A percentile compares a stretch with the other conserved stretches of the same genome.
Conservation (phyloP, 2,888 invertebrate species). For the Calephelis perditalis region DNA sequence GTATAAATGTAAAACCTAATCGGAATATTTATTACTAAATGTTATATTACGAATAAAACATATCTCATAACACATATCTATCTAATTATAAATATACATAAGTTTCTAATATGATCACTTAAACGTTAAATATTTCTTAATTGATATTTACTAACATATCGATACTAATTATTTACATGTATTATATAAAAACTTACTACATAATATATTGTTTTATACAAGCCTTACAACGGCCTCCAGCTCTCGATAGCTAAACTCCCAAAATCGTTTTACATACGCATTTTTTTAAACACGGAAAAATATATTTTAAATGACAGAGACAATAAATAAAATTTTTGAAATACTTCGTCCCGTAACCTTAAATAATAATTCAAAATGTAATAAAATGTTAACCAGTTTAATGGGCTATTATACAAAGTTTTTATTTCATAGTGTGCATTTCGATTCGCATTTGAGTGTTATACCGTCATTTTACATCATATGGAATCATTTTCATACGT, state of each 20-base stretch:
- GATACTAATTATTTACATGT: background rate
- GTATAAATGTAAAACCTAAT: too few species aligned
- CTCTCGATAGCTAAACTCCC: background rate
- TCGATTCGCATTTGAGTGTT: too few species aligned
- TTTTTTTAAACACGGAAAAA: background rate
- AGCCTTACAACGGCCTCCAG: slow-evolving; percentile 14
- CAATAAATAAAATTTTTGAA: too few species aligned
- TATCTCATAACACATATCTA: slow-evolving; percentile 4
- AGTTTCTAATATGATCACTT: background rate
- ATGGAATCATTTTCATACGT: too few species aligned
- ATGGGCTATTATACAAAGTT: too few species aligned
- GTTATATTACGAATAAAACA: background rate
- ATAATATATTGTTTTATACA: slow-evolving; percentile 8
- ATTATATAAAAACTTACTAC: slow-evolving; percentile 11
- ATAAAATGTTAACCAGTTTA: too few species aligned
- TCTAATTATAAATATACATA: slow-evolving; percentile 3
- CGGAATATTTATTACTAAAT: background rate
- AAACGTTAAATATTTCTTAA: background rate
- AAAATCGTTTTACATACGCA: background rate
- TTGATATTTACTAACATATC: background rate
- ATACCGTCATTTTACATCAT: too few species aligned
- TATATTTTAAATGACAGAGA: background rate
- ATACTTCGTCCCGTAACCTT: too few species aligned
- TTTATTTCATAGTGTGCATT: too few species aligned
- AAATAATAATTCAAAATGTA: too few species aligned